Evolutionary conservation across 2,113 vertebrate genomes (phyloP).

Genomic region (Hucho hucho): DNA sequence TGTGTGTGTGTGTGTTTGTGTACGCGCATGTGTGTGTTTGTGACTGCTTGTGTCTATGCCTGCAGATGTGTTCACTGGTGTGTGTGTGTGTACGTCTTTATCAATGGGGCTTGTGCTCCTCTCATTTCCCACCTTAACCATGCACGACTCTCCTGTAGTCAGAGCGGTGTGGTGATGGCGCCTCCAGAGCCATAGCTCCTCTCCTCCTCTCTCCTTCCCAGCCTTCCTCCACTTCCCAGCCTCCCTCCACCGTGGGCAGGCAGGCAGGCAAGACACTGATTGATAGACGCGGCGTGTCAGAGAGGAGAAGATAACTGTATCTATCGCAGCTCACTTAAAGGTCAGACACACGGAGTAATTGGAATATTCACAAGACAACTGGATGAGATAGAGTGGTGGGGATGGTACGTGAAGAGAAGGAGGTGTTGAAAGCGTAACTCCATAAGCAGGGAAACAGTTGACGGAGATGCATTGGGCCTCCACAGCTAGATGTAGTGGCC

Average conservation of each 20-base stretch:
- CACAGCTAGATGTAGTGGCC: conserved; percentile 69
- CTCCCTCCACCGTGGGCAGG: neutral
- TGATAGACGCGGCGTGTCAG: conserved; percentile 95
- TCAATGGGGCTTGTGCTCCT: conserved; percentile 71
- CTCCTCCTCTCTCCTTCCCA: conserved; percentile 46
- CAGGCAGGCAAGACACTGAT: conserved; percentile 82
- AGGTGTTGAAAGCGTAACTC: conserved; percentile 9
- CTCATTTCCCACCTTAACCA: conserved; percentile 80
- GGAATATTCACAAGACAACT: conserved; percentile 85
- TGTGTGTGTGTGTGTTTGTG: neutral
- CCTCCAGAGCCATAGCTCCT: neutral
- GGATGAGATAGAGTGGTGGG: conserved; percentile 78
- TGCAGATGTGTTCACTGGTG: no score
- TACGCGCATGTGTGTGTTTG: no score
- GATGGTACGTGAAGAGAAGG: conserved; percentile 50
- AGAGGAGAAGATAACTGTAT: conserved; percentile 96
- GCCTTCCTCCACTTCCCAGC: conserved; percentile 3
- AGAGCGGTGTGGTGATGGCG: neutral
- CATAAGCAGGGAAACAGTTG: conserved; percentile 49
- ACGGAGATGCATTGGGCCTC: conserved; percentile 74
- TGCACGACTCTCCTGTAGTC: conserved; percentile 66
- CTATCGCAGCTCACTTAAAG: conserved; percentile 93
- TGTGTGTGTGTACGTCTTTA: conserved; percentile 72
- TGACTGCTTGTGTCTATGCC: no score
- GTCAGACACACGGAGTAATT: conserved; percentile 86